Base-by-base conservation (phyloP, 2,113 vertebrate species). In the Alces alces region DNA sequence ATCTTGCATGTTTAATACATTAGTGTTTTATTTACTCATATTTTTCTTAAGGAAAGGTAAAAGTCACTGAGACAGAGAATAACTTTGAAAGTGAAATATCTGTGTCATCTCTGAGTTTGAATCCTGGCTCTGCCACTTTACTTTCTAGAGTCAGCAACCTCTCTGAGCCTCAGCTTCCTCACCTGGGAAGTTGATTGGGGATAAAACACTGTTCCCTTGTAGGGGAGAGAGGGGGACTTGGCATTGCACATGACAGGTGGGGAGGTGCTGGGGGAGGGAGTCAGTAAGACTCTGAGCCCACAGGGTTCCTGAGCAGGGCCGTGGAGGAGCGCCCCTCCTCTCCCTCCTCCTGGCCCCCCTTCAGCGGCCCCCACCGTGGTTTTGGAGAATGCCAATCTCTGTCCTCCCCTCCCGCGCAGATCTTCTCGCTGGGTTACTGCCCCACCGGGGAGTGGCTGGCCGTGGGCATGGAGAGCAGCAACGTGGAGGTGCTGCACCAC, bases 391-490 rank as follows among this genome's bases (percentile, higher is more conserved):
- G 36, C 80, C 89, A 25, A 52, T 0, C 2, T 10, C 28, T 7
- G 45, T 86, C 33, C 0, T 0, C 3, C 6, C 8, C 0, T 4
- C 3, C 17, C 43, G 93, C 1, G 0, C 98, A 99, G 99, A 99
- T 99, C 98, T 99, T 99, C 98, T 99, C 99, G 0, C 98, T 99
- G 98, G 99, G 99, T 0, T 99, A 99, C 98, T 99, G 99, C 98
- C 99, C 99, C 9, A 99, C 99, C 0, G 99, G 99, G 0, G 99
- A 99, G 97, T 99, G 99, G 99, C 98, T 99, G 94, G 99, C 99
- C 0, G 99, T 99, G 98, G 99, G 99, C 60, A 99, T 99, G 99
- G 99, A 99, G 98, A 99, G 99, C 99, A 99, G 99, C 98, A 99
- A 99, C 0, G 99, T 99, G 98, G 99, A 99, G 89, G 99, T 99